Conservation (phyloP, 2,113 vertebrate species). For the Vombatus ursinus region DNA sequence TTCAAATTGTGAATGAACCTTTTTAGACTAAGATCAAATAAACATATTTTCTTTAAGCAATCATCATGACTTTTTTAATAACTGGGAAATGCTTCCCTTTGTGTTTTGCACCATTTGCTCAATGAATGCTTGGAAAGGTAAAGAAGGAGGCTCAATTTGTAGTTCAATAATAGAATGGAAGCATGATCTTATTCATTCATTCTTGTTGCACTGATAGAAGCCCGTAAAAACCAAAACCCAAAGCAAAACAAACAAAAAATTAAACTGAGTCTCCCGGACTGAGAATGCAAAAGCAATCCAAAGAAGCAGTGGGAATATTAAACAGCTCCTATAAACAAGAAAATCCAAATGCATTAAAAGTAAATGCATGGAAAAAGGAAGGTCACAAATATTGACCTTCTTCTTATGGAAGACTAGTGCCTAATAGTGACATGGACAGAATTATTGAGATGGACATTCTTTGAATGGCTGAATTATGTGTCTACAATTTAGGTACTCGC, state of each 20-base stretch:
- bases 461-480: background rate
- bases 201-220: background rate
- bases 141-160: background rate
- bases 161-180: background rate
- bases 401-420: background rate
- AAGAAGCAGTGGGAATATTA: background rate
- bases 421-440: background rate
- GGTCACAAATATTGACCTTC: background rate
- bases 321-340: background rate
- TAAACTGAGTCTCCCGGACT: background rate
- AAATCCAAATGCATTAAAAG: background rate
- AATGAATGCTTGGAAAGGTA: background rate
- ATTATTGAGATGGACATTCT: background rate
- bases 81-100: background rate
- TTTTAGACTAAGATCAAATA: slow-evolving; percentile 11
- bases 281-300: background rate
- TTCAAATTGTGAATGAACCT: slow-evolving; percentile 45
- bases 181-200: background rate
- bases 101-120: background rate
- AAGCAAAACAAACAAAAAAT: background rate
- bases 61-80: background rate
- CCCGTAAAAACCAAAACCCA: background rate
- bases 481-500: background rate
- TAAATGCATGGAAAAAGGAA: background rate
- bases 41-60: slow-evolving; percentile 8